Conservation (phyloP, 35 echinoderm and acorn worm genomes). For the Amphiura filiformis region DNA sequence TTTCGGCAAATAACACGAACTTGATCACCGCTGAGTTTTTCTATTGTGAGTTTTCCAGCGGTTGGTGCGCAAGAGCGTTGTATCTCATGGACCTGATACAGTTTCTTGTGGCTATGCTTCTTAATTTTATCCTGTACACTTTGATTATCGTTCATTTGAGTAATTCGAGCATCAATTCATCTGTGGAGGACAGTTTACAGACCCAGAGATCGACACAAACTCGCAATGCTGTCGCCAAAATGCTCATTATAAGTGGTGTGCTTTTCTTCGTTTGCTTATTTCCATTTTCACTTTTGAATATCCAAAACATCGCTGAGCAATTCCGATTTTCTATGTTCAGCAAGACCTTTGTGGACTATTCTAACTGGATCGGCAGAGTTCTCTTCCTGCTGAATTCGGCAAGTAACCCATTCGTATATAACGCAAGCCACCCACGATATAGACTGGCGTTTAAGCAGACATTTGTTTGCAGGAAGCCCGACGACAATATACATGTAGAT, state of each 20-base stretch:
- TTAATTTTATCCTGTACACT: background rate
- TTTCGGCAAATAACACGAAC: background rate
- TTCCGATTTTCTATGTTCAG: background rate
- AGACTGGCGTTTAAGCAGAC: background rate
- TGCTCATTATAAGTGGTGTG: background rate
- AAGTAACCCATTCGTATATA: background rate
- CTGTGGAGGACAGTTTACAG: background rate
- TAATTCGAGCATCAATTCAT: background rate
- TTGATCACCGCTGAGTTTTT: background rate
- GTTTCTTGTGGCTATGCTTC: background rate
- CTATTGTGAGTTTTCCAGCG: background rate
- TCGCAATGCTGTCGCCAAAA: background rate
- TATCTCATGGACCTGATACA: background rate
- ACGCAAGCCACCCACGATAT: background rate
- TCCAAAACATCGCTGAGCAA: background rate
- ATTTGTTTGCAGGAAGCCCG: background rate
- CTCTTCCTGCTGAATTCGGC: background rate
- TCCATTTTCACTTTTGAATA: background rate
- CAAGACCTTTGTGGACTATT: background rate
- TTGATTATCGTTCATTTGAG: background rate
- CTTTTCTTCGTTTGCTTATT: background rate
- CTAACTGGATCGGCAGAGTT: background rate
- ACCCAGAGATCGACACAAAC: background rate
- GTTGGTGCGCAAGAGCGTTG: background rate
- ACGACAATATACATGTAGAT: too few relatives aligned